Conservation (phyloP, 2,797 vertebrate genomes). For the Intellagama lesueurii region DNA sequence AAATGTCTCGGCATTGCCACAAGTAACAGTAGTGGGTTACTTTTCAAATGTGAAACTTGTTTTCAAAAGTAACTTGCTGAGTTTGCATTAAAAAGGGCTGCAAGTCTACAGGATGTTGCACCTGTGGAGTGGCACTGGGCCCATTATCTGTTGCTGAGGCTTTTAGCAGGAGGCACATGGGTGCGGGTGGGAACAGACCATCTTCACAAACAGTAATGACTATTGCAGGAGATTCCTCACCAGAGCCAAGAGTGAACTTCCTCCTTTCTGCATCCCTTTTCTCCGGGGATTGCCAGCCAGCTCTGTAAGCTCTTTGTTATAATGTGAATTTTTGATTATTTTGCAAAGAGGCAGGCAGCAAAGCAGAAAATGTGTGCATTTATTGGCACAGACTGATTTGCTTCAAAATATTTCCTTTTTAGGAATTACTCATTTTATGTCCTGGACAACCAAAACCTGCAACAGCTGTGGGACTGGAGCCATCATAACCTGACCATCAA, state of each 20-base stretch:
- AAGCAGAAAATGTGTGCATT: not conserved
- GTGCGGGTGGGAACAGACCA: too few relatives aligned
- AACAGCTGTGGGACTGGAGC: slow-evolving; percentile 96
- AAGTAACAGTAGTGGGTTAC: too few relatives aligned
- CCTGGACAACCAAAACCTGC: slow-evolving; percentile 95
- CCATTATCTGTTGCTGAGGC: not conserved
- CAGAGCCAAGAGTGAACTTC: not conserved
- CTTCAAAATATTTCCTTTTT: slow-evolving; percentile 44
- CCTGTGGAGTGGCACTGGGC: not conserved
- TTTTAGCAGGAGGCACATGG: not conserved
- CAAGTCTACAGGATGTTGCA: too few relatives aligned
- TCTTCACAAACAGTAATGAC: not conserved
- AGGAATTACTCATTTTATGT: slow-evolving; percentile 95
- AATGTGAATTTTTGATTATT: not conserved
- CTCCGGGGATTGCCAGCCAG: not conserved
- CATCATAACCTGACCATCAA: slow-evolving; percentile 94
- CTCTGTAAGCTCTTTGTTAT: not conserved
- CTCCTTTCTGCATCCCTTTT: not conserved
- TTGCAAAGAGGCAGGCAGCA: not conserved
- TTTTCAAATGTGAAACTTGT: too few relatives aligned
- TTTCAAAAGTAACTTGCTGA: too few relatives aligned
- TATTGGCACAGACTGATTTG: slow-evolving; percentile 12
- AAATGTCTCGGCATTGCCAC: too few relatives aligned
- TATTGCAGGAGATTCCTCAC: not conserved
- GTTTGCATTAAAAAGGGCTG: not conserved